Conservation (phyloP, 35 echinoderm and acorn worm species). For the Ophioderma brevispina region DNA sequence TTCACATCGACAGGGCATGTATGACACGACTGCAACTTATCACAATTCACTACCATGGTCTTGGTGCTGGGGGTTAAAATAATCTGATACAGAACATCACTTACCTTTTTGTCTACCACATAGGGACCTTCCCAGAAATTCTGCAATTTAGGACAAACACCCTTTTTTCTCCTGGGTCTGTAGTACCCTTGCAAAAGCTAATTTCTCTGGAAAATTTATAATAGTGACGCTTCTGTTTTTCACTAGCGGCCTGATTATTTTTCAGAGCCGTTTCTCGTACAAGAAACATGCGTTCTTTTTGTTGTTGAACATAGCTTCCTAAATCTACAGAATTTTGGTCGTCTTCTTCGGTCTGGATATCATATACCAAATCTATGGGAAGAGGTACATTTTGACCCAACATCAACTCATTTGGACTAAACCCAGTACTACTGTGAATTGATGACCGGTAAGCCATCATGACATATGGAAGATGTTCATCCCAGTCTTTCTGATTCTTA, state of each 20-base stretch:
- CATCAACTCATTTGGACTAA: neutral
- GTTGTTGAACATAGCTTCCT: neutral
- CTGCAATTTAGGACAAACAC: too few species aligned
- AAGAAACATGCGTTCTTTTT: neutral
- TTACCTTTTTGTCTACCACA: too few species aligned
- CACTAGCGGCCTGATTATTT: neutral
- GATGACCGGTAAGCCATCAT: constrained; percentile 32
- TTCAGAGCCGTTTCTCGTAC: neutral
- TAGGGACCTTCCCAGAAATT: too few species aligned
- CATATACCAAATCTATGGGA: neutral
- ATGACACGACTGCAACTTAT: too few species aligned
- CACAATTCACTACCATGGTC: too few species aligned
- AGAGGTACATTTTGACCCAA: neutral
- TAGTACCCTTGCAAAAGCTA: too few species aligned
- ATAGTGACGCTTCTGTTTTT: neutral
- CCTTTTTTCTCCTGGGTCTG: too few species aligned
- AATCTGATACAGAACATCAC: too few species aligned
- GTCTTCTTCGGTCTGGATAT: too few species aligned
- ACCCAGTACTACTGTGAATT: neutral
- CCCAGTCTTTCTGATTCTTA: constrained; percentile 25
- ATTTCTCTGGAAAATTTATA: neutral
- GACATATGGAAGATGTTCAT: constrained; percentile 11
- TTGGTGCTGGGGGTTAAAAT: too few species aligned
- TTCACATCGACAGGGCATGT: too few species aligned
- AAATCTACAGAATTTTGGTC: neutral